These are phyloP conservation scores for Scaptomyza montana DNA, from an alignment of 1,140 invertebrate genomes.

Conservation along the genomic window DNA sequence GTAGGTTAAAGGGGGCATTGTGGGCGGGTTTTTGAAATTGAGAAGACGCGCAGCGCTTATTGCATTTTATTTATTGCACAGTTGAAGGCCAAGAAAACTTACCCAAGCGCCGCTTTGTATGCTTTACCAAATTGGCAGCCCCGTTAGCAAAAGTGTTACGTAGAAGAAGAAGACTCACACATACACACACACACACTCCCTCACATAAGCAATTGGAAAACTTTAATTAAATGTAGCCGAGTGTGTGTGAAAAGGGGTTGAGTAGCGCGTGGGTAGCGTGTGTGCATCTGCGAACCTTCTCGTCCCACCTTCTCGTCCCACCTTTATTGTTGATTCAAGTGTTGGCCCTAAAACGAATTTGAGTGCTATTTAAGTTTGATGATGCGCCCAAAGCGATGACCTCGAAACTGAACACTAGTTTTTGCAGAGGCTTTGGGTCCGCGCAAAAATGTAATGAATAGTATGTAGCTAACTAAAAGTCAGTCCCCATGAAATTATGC, in stretches of 20 bases:
- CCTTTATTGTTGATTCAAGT: slow-evolving; percentile 23
- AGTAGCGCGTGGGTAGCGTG: slow-evolving; percentile 4
- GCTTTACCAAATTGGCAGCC: slow-evolving; percentile 47
- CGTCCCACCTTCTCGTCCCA: too few relatives aligned
- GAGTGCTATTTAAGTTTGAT: background rate
- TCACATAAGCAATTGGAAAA: slow-evolving; percentile 42
- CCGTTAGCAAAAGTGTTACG: slow-evolving; percentile 20
- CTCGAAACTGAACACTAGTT: background rate
- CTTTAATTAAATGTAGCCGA: slow-evolving; percentile 55
- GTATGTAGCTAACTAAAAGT: background rate
- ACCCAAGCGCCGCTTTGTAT: slow-evolving; percentile 39
- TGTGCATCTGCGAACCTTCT: too few relatives aligned
- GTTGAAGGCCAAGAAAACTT: slow-evolving; percentile 59
- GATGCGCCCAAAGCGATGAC: background rate
- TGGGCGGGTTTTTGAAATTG: slow-evolving; percentile 1
- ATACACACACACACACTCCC: slow-evolving; percentile 5
- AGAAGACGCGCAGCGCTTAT: slow-evolving; percentile 38
- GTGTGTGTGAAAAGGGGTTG: slow-evolving; percentile 29
- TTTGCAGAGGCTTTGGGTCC: too few relatives aligned
- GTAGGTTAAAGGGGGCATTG: background rate
- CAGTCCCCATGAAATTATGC: slow-evolving; percentile 62
- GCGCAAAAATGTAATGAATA: background rate
- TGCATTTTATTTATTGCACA: slow-evolving; percentile 61
- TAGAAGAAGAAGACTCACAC: slow-evolving; percentile 14
- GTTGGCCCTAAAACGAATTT: slow-evolving; percentile 2